Percentiles rank a stretch among this genome's conserved stretches.
Evolutionary conservation across 2,797 vertebrate genomes (phyloP).

Genomic region (Sebastiscus tertius): DNA sequence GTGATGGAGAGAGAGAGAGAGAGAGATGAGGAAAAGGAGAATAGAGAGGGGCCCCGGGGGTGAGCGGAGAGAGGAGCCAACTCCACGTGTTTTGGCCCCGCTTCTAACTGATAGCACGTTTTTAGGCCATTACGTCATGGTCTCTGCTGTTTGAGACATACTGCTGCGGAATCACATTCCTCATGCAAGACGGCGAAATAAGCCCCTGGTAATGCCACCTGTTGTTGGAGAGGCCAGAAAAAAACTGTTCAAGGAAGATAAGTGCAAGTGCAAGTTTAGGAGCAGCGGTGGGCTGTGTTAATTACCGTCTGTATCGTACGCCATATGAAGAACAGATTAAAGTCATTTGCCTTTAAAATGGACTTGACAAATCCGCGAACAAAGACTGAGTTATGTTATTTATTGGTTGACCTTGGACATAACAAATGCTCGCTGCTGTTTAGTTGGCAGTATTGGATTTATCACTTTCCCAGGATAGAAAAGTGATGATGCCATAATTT

Average conservation of each 20-base stretch:
- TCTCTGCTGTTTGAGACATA: constrained; percentile 51
- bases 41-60: constrained; percentile 67
- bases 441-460: background rate
- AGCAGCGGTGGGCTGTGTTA: constrained; percentile 18
- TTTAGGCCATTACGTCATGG: constrained; percentile 72
- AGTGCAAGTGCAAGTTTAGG: background rate
- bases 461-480: background rate
- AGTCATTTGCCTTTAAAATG: constrained; percentile 12
- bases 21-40: constrained; percentile 50
- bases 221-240: constrained; percentile 30
- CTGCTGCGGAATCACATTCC: constrained; percentile 56
- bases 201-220: constrained; percentile 50
- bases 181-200: constrained; percentile 30
- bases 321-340: constrained; percentile 17
- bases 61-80: constrained; percentile 60
- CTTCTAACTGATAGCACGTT: constrained; percentile 67
- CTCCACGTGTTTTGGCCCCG: constrained; percentile 73
- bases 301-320: background rate
- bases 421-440: background rate
- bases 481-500: background rate
- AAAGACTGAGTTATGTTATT: constrained; percentile 10
- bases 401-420: background rate
- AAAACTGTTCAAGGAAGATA: constrained; percentile 6
- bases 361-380: background rate
- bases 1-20: constrained; percentile 21